Conservation (phyloP, 2,113 vertebrate species). For the Felis catus region DNA sequence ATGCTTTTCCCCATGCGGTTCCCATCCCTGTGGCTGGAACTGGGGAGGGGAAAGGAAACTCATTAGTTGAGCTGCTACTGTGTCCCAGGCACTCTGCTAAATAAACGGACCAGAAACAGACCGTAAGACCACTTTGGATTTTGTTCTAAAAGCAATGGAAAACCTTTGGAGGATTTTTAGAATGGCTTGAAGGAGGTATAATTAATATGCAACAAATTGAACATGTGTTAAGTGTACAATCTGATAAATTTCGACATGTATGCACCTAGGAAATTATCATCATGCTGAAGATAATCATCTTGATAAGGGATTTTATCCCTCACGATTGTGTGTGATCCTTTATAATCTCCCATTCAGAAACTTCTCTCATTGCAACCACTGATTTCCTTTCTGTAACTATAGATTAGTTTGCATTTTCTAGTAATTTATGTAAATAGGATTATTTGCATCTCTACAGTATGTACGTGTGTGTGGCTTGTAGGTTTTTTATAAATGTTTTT, state of each 20-base stretch:
- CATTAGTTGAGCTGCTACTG: neutral
- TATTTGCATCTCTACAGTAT: neutral
- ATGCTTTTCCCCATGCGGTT: neutral
- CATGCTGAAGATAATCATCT: neutral
- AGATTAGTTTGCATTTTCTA: neutral
- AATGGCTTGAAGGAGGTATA: neutral
- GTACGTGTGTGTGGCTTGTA: neutral
- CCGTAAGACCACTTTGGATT: neutral
- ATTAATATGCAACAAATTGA: neutral
- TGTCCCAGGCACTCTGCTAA: neutral
- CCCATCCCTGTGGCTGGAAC: neutral
- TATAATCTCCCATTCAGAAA: neutral
- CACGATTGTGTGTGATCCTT: neutral
- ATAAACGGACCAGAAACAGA: too few relatives aligned
- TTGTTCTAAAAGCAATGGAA: conserved; percentile 15
- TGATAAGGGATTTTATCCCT: too few relatives aligned
- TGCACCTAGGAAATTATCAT: neutral
- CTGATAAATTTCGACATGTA: neutral
- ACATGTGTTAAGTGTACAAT: neutral
- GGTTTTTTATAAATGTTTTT: neutral
- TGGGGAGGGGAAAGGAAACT: neutral
- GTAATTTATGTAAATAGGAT: neutral
- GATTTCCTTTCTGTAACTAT: neutral
- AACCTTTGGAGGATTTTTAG: neutral
- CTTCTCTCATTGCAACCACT: neutral